Evolutionary conservation across 1,140 invertebrate species (phyloP), one percentile per base, ranked within the genome.

Genomic region (Babylonia areolata): DNA sequence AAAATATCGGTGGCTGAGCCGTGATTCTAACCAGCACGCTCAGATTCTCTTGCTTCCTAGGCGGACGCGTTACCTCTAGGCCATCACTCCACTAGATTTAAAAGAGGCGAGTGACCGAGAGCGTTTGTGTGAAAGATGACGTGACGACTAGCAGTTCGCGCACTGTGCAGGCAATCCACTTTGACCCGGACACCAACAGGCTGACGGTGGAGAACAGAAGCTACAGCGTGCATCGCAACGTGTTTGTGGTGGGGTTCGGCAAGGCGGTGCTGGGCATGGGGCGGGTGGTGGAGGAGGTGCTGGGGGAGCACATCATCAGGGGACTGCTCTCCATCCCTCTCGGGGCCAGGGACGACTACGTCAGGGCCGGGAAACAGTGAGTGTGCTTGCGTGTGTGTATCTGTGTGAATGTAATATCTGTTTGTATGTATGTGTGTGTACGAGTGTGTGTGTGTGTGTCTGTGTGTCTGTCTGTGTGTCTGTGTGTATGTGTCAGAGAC

Each of bases 221-320:
- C 39, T 94, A 93, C 87, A 1, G 42, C 1, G 35, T 94, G 0
- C 85, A 93, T 31, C 88, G 94, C 28, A 95, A 95, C 91, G 91
- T 95, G 1, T 94, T 95, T 88, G 89, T 98, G 1, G 95, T 98
- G 86, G 98, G 98, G 5, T 97, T 98, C 95, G 98, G 98, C 0
- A 99, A 99, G 95, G 98, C 97, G 28, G 98, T 98, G 0, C 95
- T 97, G 89, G 96, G 96, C 64, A 99, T 99, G 98, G 97, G 97
- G 2, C 91, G 95, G 58, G 96, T 96, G 88, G 91, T 98, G 3
- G 96, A 98, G 85, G 93, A 95, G 46, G 94, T 96, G 71, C 92
- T 99, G 2, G 95, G 95, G 1, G 80, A 94, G 0, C 94, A 95
- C 89, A 95, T 98, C 11, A 95, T 95, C 69, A 93, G 94, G 71